Percentiles rank a stretch among this genome's conserved stretches.
phyloP scores from a whole-genome alignment of 2,888 invertebrate species.

The Pimpla rufipes region DNA sequence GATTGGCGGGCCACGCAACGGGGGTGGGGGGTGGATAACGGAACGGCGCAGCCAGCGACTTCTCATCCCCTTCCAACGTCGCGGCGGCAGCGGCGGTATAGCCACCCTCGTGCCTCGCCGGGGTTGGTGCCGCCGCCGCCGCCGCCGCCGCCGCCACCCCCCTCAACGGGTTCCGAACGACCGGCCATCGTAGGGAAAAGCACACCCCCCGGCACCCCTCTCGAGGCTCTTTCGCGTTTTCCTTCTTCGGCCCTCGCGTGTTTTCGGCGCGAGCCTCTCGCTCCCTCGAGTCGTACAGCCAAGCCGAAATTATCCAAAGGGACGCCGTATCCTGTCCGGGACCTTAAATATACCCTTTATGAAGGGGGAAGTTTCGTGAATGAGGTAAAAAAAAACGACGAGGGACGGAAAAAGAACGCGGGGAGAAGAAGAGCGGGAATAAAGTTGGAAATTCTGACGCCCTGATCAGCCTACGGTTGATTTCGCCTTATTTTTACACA shows the following conservation, averaged over 20 bases:
- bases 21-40: slow-evolving; percentile 72
- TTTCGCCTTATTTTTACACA: slow-evolving; percentile 35
- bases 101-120: slow-evolving; percentile 54
- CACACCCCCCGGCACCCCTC: slow-evolving; percentile 53
- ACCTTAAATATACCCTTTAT: slow-evolving; percentile 72
- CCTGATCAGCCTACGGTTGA: slow-evolving; percentile 45
- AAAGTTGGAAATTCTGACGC: slow-evolving; percentile 62
- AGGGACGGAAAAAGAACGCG: not conserved
- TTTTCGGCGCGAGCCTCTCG: slow-evolving; percentile 54
- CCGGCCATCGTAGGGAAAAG: slow-evolving; percentile 62
- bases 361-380: slow-evolving; percentile 54
- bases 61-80: slow-evolving; percentile 71
- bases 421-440: slow-evolving; percentile 43
- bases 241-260: slow-evolving; percentile 50
- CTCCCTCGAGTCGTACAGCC: too few species aligned
- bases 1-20: slow-evolving; percentile 80
- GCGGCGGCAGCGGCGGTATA: slow-evolving; percentile 46
- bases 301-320: slow-evolving; percentile 72
- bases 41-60: slow-evolving; percentile 60
- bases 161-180: slow-evolving; percentile 52
- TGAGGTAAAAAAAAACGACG: slow-evolving; percentile 35
- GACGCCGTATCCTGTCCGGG: slow-evolving; percentile 65
- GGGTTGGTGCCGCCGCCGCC: slow-evolving; percentile 47
- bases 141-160: slow-evolving; percentile 17
- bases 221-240: slow-evolving; percentile 55